Conservation (phyloP, 2,888 invertebrate species). For the Limnephilus auricula region DNA sequence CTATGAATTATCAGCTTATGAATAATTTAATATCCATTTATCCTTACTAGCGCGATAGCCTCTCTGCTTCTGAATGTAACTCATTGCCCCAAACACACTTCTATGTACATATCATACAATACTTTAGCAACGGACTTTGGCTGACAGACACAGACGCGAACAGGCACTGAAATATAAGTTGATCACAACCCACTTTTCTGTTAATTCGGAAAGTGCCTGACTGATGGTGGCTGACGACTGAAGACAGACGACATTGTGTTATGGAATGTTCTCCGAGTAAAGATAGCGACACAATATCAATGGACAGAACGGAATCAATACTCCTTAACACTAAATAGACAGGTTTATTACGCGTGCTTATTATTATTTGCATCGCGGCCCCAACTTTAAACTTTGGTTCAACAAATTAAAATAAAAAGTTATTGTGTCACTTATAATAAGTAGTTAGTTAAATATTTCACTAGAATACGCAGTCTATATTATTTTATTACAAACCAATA, state of each 20-base stretch:
- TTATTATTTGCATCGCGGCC: neutral
- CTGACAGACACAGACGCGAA: no score
- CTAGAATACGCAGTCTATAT: neutral
- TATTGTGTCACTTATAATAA: neutral
- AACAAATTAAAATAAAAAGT: neutral
- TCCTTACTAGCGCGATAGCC: no score
- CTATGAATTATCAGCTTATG: no score
- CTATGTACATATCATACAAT: no score
- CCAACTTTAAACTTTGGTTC: neutral
- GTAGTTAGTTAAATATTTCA: neutral
- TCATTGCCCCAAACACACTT: neutral
- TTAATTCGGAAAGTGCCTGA: neutral
- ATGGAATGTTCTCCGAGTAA: neutral
- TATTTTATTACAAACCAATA: neutral
- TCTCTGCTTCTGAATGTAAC: neutral
- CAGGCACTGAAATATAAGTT: neutral
- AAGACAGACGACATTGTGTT: neutral
- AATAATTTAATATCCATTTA: no score
- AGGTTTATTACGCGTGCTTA: neutral
- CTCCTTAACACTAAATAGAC: neutral
- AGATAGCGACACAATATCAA: neutral
- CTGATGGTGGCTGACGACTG: neutral
- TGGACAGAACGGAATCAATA: neutral
- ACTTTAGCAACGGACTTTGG: neutral
- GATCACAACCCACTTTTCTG: neutral